Base-by-base conservation (phyloP, 23 tunicate species). In the Ascidia mentula region DNA sequence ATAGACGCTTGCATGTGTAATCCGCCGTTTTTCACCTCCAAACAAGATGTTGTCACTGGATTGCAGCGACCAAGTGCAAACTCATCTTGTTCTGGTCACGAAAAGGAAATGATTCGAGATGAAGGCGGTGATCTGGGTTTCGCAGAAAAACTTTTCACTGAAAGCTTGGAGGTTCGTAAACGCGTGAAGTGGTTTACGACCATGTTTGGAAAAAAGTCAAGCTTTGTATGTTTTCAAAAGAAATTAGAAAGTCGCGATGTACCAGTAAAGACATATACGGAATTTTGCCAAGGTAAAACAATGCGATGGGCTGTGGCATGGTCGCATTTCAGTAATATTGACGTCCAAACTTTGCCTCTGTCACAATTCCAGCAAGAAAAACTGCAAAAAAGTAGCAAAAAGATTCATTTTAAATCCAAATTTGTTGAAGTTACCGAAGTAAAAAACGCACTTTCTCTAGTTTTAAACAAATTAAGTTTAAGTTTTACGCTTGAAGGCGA, bases 281-380 rank as follows among this genome's bases (percentile, higher is more conserved):
- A 93, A 32, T 85, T 93, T 70, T 93, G 98, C 46, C 98, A 93
- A 77, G 98, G 98, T 7, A 78, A 80, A 18, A 93, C 98, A 12
- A 88, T 93, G 90, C 79, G 98, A 18, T 93, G 98, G 98, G 98
- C 84, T 0, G 69, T 87, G 38, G 98, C 84, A 5, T 93, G 98
- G 98, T 59, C 87, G n/a, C 81, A 69, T 80, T 32, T 30, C 38
- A 20, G 31, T 2, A 31, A 40, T 5, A 38, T 77, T 15, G 37
- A 39, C 8, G 28, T 17, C 0, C 33, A 45, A 1, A 36, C 0
- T 1, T 24, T 77, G 2, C 80, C 80, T n/a, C 28, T n/a, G 38
- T 77, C 80, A 32, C 37, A 30, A 37, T 77, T 77, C 31, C 69
- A 45, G 33, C 28, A 18, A 2, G 42, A 69, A 4, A 74, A 8